phyloP scores from a whole-genome alignment of 2,888 invertebrate genomes.

The Dryobota labecula region DNA sequence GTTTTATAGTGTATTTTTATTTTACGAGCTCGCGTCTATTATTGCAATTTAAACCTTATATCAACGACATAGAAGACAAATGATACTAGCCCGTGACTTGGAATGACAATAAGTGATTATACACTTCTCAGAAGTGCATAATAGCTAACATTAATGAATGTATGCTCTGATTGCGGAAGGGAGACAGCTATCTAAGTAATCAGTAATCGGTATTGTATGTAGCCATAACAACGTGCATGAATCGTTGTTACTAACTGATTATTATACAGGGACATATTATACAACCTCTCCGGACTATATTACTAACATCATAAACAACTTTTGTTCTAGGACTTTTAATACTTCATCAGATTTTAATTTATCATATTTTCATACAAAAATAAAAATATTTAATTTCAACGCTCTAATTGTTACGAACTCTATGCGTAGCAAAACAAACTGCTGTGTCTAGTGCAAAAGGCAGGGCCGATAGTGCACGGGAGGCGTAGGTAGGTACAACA shows the following conservation, averaged over 20 bases:
- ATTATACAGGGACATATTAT: no score
- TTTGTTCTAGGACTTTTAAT: no score
- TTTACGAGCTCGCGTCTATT: neutral
- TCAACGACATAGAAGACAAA: neutral
- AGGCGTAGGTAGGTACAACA: no score
- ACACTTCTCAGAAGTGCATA: conserved; percentile 21
- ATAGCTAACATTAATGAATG: conserved; percentile 9
- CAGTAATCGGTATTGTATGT: conserved; percentile 9
- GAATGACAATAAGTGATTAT: neutral
- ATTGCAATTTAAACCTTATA: neutral
- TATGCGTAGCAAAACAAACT: no score
- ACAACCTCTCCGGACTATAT: no score
- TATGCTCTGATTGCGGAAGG: conserved; percentile 8
- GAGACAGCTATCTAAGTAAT: neutral
- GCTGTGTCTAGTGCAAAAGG: no score
- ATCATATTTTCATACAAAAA: no score
- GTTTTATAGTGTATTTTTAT: neutral
- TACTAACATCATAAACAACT: no score
- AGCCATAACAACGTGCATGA: conserved; percentile 18
- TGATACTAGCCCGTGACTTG: neutral
- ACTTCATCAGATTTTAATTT: no score
- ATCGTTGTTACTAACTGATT: conserved; percentile 4
- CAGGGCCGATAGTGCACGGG: no score
- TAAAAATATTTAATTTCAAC: no score
- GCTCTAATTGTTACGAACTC: no score